These are phyloP conservation scores for Allacma fusca DNA, from an alignment of 2,888 invertebrate species.

Conservation along the genomic window DNA sequence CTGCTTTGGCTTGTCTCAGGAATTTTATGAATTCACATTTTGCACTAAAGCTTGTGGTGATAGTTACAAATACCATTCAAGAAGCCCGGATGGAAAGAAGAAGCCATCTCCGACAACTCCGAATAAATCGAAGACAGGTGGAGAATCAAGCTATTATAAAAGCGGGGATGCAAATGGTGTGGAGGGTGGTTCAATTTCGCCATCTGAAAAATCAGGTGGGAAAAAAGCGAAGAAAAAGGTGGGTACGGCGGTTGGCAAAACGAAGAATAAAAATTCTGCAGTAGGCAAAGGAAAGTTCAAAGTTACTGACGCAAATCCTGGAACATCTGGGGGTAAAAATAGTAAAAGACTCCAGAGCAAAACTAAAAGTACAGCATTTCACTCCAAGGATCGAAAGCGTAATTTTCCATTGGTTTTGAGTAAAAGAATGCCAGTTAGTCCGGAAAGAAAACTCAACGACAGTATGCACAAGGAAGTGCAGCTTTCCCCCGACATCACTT, in stretches of 20 bases:
- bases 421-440: slow-evolving; percentile 22
- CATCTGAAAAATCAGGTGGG: not conserved
- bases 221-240: slow-evolving; percentile 11
- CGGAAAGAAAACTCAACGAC: slow-evolving; percentile 17
- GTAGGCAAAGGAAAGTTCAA: slow-evolving; percentile 13
- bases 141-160: not conserved
- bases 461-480: not conserved
- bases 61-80: slow-evolving; percentile 72
- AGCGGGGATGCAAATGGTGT: not conserved
- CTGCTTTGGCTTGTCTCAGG: slow-evolving; percentile 82
- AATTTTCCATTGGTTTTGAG: slow-evolving; percentile 31
- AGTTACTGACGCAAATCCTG: not conserved
- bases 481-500: slow-evolving; percentile 24
- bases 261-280: not conserved
- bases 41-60: slow-evolving; percentile 67
- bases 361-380: slow-evolving; percentile 26
- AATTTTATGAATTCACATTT: slow-evolving; percentile 81
- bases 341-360: not conserved
- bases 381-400: slow-evolving; percentile 31
- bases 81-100: slow-evolving; percentile 64
- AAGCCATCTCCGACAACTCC: slow-evolving; percentile 61
- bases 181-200: not conserved
- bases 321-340: not conserved
- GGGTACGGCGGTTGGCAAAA: not conserved
- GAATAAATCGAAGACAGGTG: slow-evolving; percentile 48